phyloP scores from a whole-genome alignment of 1,140 invertebrate genomes.

The Drosophila oshimai region DNA sequence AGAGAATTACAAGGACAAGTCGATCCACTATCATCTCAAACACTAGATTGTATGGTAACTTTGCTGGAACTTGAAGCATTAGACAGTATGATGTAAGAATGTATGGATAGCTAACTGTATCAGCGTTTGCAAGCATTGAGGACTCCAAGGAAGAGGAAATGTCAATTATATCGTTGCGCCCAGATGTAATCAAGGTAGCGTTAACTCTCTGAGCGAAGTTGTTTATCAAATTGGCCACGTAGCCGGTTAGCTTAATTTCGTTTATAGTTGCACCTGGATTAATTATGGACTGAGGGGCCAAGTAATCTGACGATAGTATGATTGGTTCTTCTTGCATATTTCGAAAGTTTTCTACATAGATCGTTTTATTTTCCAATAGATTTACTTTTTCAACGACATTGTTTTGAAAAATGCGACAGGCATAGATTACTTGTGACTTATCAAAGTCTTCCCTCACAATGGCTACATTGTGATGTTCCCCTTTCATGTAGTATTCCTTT shows the following conservation, averaged over 20 bases:
- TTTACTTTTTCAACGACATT: constrained; percentile 1
- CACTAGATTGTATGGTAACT: too few relatives aligned
- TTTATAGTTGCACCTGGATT: neutral
- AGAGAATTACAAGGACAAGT: neutral
- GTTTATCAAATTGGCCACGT: constrained; percentile 27
- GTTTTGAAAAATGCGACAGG: constrained; percentile 28
- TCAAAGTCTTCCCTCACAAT: constrained; percentile 2
- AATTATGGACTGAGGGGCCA: constrained; percentile 42
- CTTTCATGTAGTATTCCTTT: neutral
- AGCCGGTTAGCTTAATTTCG: constrained; percentile 25
- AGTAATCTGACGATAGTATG: constrained; percentile 16
- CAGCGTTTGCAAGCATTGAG: neutral
- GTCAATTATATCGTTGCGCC: constrained; percentile 34
- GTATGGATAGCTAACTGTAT: constrained; percentile 42
- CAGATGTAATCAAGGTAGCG: too few relatives aligned
- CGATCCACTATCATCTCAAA: constrained; percentile 23
- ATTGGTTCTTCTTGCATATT: constrained; percentile 42
- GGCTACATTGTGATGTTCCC: constrained; percentile 50
- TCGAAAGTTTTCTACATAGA: constrained; percentile 47
- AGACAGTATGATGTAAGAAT: constrained; percentile 24
- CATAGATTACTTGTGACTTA: neutral
- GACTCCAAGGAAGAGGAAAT: neutral
- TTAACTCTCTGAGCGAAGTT: constrained; percentile 41
- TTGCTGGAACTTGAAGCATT: too few relatives aligned
- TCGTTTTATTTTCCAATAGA: neutral